Conservation (phyloP, 2,113 vertebrate species). For the Onychostoma macrolepis region DNA sequence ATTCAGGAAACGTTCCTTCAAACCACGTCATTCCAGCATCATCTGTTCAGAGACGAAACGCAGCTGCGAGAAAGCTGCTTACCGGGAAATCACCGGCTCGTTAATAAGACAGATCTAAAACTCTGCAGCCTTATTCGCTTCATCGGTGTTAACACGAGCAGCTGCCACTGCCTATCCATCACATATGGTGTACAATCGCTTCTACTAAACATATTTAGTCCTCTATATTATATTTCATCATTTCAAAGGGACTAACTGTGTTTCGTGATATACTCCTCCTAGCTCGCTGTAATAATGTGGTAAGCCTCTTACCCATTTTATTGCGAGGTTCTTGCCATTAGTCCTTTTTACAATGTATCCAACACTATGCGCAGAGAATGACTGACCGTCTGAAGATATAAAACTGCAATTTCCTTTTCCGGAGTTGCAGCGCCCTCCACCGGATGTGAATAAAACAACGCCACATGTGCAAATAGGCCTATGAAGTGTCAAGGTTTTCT, state of each 20-base stretch:
- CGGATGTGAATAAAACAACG: not conserved
- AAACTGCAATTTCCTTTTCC: slow-evolving; percentile 41
- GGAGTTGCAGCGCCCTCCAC: slow-evolving; percentile 45
- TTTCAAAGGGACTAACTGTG: not conserved
- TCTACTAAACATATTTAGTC: too few species aligned
- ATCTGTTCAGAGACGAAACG: not conserved
- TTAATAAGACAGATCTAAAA: not conserved
- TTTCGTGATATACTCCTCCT: not conserved
- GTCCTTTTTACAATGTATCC: not conserved
- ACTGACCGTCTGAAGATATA: not conserved
- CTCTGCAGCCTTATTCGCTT: not conserved
- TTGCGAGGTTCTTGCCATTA: slow-evolving; percentile 40
- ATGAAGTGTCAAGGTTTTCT: not conserved
- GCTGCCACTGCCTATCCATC: not conserved
- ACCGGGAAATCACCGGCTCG: not conserved
- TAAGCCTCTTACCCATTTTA: slow-evolving; percentile 55
- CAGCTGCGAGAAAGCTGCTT: not conserved
- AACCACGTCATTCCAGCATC: not conserved
- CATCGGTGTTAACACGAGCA: not conserved
- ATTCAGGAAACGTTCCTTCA: slow-evolving; percentile 2
- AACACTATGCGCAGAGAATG: not conserved
- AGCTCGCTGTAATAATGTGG: not conserved
- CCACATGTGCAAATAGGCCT: not conserved
- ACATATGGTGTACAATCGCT: not conserved
- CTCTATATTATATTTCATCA: too few species aligned